Base-by-base conservation (phyloP, 2,113 vertebrate species). In the Oryzias woworae region DNA sequence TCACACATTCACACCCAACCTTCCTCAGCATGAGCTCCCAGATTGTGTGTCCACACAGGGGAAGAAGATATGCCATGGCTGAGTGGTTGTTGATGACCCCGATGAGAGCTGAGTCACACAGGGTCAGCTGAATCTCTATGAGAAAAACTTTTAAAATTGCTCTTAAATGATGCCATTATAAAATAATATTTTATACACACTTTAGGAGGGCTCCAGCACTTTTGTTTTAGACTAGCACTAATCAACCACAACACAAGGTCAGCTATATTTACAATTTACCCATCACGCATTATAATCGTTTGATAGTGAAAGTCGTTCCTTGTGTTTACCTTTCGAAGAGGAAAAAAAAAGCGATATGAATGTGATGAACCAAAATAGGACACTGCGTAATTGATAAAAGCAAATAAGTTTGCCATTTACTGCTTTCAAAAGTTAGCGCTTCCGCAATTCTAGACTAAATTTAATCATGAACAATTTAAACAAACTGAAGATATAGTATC, bases 1-100 rank as follows among this genome's bases (percentile, higher is more conserved):
- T 50, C 66, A 54, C 50, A 28, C 57, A 49, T 24, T 31, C 58
- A 63, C 62, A 68, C 44, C 58, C 28, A 53, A 73, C 36, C 46
- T 64, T 20, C 14, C 54, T 71, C 56, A 53, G 60, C 46, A 4
- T 70, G 66, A 42, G 54, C 15, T 42, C 56, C 61, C 2, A 22
- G 43, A 62, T 68, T 28, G 51, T 44, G 17, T 14, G 44, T 62
- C 56, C 26, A 7, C 1, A 0, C 23, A 28, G 42, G 26, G 22
- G 42, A 42, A 4, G 50, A 23, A 14, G 12, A 24, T 43, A 24
- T 7, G 23, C 23, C 4, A 45, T 13, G 16, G 7, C 46, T 53
- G 51, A 45, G 3, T 42, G 58, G 58, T 31, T 14, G 20, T 18
- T 42, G 64, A 53, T 28, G 53, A 53, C 10, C 47, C 41, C n/a